Conservation (phyloP, 1,140 invertebrate genomes). For the Dreissena polymorpha region DNA sequence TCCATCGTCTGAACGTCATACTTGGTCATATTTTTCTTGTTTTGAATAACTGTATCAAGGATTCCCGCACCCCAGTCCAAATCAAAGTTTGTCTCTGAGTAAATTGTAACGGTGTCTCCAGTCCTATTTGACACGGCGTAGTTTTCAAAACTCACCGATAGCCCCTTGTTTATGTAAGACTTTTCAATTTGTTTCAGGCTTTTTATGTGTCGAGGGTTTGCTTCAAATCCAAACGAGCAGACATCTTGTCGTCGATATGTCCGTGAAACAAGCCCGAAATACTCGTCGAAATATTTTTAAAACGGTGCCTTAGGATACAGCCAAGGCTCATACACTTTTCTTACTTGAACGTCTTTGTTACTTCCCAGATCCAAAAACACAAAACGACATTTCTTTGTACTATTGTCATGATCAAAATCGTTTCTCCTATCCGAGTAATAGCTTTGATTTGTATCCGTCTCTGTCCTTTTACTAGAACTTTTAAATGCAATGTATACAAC, state of each 20-base stretch:
- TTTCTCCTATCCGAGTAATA: no score
- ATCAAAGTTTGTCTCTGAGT: background rate
- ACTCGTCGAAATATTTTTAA: background rate
- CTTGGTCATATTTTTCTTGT: background rate
- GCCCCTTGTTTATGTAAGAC: background rate
- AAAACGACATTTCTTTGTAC: background rate
- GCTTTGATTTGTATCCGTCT: no score
- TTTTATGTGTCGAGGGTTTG: background rate
- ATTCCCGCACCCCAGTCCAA: background rate
- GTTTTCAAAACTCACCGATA: background rate
- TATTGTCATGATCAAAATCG: background rate
- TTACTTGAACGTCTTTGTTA: background rate
- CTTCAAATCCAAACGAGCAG: slow-evolving; percentile 2
- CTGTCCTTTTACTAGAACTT: no score
- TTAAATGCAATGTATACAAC: no score
- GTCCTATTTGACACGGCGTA: background rate
- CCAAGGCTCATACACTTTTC: background rate
- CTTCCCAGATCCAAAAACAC: background rate
- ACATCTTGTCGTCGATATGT: background rate
- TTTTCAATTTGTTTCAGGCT: background rate
- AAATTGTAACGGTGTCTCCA: background rate
- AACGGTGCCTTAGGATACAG: background rate
- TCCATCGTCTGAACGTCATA: background rate
- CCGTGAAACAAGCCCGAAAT: background rate
- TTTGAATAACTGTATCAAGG: background rate